phyloP scores from a whole-genome alignment of 1,140 invertebrate species.

The Aphaenogaster floridana region DNA sequence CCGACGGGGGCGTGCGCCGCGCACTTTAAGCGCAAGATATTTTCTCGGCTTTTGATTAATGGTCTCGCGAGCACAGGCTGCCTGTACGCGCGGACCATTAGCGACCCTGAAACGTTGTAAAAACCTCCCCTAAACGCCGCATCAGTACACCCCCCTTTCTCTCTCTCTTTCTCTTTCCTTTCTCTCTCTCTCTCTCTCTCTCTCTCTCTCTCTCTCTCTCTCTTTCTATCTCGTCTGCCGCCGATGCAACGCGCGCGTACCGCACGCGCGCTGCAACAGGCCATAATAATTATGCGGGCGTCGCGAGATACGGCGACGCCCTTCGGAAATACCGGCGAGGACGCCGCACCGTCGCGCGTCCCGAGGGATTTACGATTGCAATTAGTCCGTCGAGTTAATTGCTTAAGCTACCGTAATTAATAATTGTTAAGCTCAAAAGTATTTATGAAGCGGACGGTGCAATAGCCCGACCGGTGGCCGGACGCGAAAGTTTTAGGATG shows the following conservation, averaged over 20 bases:
- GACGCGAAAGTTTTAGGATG: conserved; percentile 32
- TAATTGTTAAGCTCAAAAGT: conserved; percentile 50
- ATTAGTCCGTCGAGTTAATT: conserved; percentile 58
- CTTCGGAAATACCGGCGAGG: conserved; percentile 47
- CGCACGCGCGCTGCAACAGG: conserved; percentile 53
- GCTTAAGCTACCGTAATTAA: conserved; percentile 57
- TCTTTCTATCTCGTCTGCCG: neutral
- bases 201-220: neutral
- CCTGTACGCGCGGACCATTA: conserved; percentile 65
- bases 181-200: neutral
- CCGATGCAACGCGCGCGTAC: conserved; percentile 20
- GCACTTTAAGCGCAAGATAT: conserved; percentile 70
- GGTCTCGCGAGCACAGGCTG: conserved; percentile 43
- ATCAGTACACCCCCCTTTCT: conserved; percentile 8
- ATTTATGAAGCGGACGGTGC: conserved; percentile 26
- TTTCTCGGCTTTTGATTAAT: conserved; percentile 75
- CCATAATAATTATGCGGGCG: conserved; percentile 54
- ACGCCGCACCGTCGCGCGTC: conserved; percentile 30
- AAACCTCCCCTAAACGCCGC: conserved; percentile 48
- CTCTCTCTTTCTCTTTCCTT: too few relatives aligned
- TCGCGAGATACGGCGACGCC: conserved; percentile 11
- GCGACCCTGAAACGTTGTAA: conserved; percentile 56
- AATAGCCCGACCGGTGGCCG: neutral
- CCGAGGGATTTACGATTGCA: conserved; percentile 57
- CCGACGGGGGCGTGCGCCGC: conserved; percentile 28